Percentiles rank a stretch among this genome's conserved stretches.
Conservation (phyloP, 2,888 invertebrate species). For the Drosophila niveifrons region DNA sequence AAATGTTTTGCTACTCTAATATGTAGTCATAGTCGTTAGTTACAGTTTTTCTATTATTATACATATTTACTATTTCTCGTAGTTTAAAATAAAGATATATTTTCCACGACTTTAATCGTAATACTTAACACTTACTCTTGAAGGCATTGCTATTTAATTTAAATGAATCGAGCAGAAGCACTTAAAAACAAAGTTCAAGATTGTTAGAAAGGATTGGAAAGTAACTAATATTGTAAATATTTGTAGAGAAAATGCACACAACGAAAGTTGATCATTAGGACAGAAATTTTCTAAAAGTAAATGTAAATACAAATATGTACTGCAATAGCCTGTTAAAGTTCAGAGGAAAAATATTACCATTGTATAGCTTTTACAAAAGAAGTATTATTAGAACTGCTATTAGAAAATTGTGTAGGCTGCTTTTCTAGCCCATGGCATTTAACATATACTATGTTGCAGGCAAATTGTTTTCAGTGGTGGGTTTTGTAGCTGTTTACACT, state of each 20-base stretch:
- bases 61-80: conserved; percentile 27
- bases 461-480: conserved; percentile 64
- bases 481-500: conserved; percentile 40
- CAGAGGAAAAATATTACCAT: conserved; percentile 19
- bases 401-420: conserved; percentile 51
- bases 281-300: conserved; percentile 7
- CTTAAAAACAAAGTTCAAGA: conserved; percentile 38
- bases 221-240: conserved; percentile 38
- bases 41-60: too few relatives aligned
- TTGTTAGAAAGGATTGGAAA: conserved; percentile 32
- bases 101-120: conserved; percentile 62
- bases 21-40: too few relatives aligned
- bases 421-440: conserved; percentile 48
- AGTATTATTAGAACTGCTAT: conserved; percentile 41
- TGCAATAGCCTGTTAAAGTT: conserved; percentile 13
- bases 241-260: conserved; percentile 67
- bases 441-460: conserved; percentile 42
- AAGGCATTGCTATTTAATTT: conserved; percentile 69
- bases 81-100: conserved; percentile 60
- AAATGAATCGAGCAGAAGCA: conserved; percentile 13
- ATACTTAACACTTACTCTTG: conserved; percentile 76
- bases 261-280: conserved; percentile 46
- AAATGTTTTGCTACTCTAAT: too few relatives aligned
- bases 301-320: conserved; percentile 5
- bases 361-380: background rate